A percentile compares a stretch with the other conserved stretches of the same genome.
Evolutionary conservation across 2,888 invertebrate species (phyloP).

Genomic region (Hydriomena furcata): DNA sequence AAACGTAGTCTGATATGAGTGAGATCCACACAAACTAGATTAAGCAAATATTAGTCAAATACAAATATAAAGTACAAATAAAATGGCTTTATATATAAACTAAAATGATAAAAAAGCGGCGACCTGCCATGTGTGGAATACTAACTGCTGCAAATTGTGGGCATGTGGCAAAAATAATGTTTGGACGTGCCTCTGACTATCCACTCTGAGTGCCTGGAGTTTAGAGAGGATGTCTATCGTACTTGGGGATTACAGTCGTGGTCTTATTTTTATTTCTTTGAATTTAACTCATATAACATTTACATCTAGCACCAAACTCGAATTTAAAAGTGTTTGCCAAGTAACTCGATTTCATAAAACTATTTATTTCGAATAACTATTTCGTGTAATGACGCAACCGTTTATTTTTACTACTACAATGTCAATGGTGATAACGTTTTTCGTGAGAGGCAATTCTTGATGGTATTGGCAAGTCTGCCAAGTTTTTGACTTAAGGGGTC

Average conservation of each 20-base stretch:
- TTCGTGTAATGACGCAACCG: slow-evolving; percentile 43
- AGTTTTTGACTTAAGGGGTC: slow-evolving; percentile 37
- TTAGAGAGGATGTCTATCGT: too few species aligned
- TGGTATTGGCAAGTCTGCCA: slow-evolving; percentile 37
- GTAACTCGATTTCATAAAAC: slow-evolving; percentile 22
- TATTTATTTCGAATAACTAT: slow-evolving; percentile 26
- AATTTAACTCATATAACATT: too few species aligned
- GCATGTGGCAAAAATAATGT: too few species aligned
- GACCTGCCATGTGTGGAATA: too few species aligned
- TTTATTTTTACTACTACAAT: slow-evolving; percentile 46
- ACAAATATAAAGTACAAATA: slow-evolving; percentile 19
- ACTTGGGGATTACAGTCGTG: too few species aligned
- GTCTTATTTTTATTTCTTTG: too few species aligned
- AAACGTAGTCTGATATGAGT: slow-evolving; percentile 5
- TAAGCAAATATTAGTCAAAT: slow-evolving; percentile 10
- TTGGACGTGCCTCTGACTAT: too few species aligned
- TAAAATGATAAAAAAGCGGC: too few species aligned
- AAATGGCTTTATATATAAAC: too few species aligned
- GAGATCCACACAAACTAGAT: slow-evolving; percentile 12
- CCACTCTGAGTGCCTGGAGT: too few species aligned
- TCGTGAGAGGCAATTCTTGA: slow-evolving; percentile 36
- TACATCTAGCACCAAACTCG: slow-evolving; percentile 19
- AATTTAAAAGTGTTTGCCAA: slow-evolving; percentile 17
- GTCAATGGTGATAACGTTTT: slow-evolving; percentile 40
- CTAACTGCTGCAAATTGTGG: too few species aligned